phyloP scores from a whole-genome alignment of 2,888 invertebrate species.

The Stomorhina lunata region DNA sequence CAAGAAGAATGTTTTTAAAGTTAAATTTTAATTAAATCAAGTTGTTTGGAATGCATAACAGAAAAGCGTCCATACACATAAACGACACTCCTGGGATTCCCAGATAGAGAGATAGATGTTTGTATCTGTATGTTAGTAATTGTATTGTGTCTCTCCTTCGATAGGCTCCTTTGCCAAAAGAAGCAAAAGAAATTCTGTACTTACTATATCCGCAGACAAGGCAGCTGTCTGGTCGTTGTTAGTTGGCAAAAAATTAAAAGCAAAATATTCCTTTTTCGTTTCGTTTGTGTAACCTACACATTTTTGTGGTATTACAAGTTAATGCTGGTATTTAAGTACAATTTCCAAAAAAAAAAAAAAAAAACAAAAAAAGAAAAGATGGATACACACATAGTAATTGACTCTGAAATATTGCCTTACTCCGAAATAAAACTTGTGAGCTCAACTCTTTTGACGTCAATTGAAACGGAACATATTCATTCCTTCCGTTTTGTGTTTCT shows the following conservation, averaged over 20 bases:
- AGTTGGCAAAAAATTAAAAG: too few relatives aligned
- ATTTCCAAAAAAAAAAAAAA: conserved; percentile 9
- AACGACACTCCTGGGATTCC: conserved; percentile 73
- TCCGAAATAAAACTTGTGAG: background rate
- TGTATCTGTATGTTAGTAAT: background rate
- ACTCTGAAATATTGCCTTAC: conserved; percentile 1
- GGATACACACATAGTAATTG: background rate
- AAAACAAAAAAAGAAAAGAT: too few relatives aligned
- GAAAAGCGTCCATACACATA: conserved; percentile 64
- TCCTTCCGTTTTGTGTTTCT: too few relatives aligned
- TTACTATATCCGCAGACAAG: background rate
- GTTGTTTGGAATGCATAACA: conserved; percentile 63
- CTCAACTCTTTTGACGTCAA: conserved; percentile 4
- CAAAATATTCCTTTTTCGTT: background rate
- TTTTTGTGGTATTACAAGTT: conserved; percentile 36
- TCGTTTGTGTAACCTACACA: conserved; percentile 9
- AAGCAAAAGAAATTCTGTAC: background rate
- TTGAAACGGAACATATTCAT: background rate
- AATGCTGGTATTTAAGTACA: conserved; percentile 24
- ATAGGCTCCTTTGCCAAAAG: background rate
- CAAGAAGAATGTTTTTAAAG: conserved; percentile 65
- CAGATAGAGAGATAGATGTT: background rate
- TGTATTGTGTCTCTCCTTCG: background rate
- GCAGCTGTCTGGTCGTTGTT: background rate
- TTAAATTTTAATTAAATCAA: conserved; percentile 69